Evolutionary conservation across 2,888 invertebrate species (phyloP), one percentile per base, ranked within the genome.

Genomic region (Diaperis boleti): DNA sequence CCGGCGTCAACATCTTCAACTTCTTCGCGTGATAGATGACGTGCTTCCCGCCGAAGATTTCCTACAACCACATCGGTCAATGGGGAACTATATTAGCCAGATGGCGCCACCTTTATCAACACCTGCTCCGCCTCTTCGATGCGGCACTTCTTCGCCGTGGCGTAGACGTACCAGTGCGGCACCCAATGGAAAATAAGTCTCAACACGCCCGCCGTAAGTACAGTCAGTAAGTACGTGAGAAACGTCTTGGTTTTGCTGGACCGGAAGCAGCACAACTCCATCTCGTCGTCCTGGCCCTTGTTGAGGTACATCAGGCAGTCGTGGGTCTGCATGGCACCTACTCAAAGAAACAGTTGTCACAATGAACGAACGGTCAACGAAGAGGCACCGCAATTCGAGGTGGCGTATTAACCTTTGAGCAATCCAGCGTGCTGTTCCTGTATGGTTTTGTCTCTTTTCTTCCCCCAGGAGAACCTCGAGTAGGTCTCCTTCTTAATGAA

Each of bases 161-260:
- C 87, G 65, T 87, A 85, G 7, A 96, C 83, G 82, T 89, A 87
- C 86, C 91, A 90, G 68, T 89, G 90, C 0, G 94, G 94, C 74
- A 89, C 86, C 96, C 96, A 96, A 81, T 96, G 94, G 82, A 95
- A 92, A 66, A 96, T 78, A 70, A 96, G 86, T 62, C 94, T 86
- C 0, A 96, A 85, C 0, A 94, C 76, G 1, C 96, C 96, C 31
- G 85, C 86, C 0, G 92, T 90, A 47, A 92, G 67, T 26, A 88
- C 72, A 26, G 92, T 89, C 33, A 87, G 79, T 31, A 88, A 74
- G 85, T 90, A 91, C 3, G 88, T 87, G 41, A 89, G 61, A 29
- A 83, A 73, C 6, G 84, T 85, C 74, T 86, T 85, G 74, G 85
- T 81, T 70, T 82, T 80, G 73, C 85, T 85, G 65, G 83, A 85